Evolutionary conservation across 2,888 invertebrate species (phyloP).

Genomic region (Epinotia brunnichana): DNA sequence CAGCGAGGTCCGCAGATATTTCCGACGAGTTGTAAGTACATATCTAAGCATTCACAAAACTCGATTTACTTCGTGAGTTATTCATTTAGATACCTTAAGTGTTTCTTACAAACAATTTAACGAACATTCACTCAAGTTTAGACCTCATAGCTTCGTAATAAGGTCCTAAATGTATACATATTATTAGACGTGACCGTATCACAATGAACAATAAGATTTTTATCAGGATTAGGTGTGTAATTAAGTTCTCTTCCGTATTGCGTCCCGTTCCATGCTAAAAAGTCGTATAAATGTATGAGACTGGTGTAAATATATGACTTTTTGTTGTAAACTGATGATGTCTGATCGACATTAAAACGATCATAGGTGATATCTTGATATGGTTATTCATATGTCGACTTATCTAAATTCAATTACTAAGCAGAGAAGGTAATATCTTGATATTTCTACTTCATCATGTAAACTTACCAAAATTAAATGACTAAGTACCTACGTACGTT

Average conservation of each 20-base stretch:
- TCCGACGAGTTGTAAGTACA: too few relatives aligned
- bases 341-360: neutral
- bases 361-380: neutral
- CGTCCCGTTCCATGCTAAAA: neutral
- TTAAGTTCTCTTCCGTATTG: constrained; percentile 16
- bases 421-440: neutral
- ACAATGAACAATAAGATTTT: constrained; percentile 13
- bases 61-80: constrained; percentile 11
- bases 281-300: neutral
- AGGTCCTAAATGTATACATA: neutral
- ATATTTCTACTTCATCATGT: neutral
- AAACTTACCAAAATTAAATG: too few relatives aligned
- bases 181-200: constrained; percentile 9
- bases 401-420: too few relatives aligned
- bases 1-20: too few relatives aligned
- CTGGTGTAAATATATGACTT: neutral
- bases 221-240: constrained; percentile 21
- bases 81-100: constrained; percentile 13
- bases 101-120: neutral
- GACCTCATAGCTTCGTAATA: neutral
- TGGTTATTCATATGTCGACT: neutral
- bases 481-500: too few relatives aligned
- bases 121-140: neutral
- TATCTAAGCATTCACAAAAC: neutral
- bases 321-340: neutral